These are phyloP conservation scores for Acrocephalus arundinaceus DNA, from an alignment of 2,113 vertebrate species.

Conservation along the genomic window DNA sequence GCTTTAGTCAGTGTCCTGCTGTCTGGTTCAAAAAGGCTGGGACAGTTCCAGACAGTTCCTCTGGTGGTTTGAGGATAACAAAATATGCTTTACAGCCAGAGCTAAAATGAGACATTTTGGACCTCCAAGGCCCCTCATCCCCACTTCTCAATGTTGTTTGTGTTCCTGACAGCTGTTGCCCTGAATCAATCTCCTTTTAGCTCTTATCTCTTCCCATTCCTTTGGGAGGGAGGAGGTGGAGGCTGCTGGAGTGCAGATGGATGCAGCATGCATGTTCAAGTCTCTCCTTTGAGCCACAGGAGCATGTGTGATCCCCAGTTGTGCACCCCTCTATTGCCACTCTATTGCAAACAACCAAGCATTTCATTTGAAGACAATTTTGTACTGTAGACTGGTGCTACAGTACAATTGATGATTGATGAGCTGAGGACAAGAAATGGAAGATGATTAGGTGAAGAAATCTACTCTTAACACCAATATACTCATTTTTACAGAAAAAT, in stretches of 20 bases:
- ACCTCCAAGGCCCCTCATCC: not conserved
- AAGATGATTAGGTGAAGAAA: not conserved
- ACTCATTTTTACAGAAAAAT: slow-evolving; percentile 74
- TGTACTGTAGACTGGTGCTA: not conserved
- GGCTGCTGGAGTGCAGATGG: not conserved
- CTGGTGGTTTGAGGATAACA: not conserved
- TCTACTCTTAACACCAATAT: not conserved
- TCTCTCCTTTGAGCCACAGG: not conserved
- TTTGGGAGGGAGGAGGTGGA: not conserved
- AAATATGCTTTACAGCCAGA: not conserved
- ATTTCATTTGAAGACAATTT: not conserved
- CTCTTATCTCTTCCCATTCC: not conserved
- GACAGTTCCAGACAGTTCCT: not conserved
- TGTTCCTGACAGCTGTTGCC: not conserved
- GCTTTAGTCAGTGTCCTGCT: not conserved
- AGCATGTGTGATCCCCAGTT: not conserved
- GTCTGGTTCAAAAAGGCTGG: not conserved
- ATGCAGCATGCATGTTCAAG: accelerated
- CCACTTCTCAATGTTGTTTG: not conserved
- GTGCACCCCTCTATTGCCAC: not conserved
- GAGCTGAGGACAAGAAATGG: not conserved
- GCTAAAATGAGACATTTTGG: not conserved
- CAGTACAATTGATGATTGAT: not conserved
- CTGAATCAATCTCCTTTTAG: not conserved
- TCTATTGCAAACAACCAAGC: not conserved